Conservation (phyloP, 2,113 vertebrate species). For the Ranitomeya variabilis region DNA sequence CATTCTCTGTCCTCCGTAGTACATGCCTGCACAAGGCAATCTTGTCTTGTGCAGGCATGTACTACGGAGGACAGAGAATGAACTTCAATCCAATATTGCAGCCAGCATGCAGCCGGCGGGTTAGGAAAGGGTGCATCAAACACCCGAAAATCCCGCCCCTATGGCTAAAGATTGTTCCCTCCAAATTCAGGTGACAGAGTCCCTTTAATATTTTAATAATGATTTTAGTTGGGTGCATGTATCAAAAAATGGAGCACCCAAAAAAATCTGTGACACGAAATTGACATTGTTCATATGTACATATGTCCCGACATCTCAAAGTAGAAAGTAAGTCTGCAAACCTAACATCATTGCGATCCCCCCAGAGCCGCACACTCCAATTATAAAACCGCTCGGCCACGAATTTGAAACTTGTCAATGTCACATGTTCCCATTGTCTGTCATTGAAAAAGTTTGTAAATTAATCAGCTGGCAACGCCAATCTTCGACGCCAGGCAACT, state of each 20-base stretch:
- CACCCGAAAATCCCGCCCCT: too few species aligned
- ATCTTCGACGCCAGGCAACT: constrained; percentile 69
- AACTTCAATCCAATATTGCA: too few species aligned
- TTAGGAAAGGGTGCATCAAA: too few species aligned
- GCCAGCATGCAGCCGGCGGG: too few species aligned
- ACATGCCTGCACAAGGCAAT: too few species aligned
- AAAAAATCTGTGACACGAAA: neutral
- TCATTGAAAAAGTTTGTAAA: constrained; percentile 68
- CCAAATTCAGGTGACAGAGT: too few species aligned
- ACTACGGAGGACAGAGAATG: too few species aligned
- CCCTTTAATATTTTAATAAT: neutral
- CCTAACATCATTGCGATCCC: constrained; percentile 28
- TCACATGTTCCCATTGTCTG: constrained; percentile 61
- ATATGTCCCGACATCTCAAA: neutral
- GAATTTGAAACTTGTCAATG: constrained; percentile 68
- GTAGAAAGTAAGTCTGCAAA: constrained; percentile 53
- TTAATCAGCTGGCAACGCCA: constrained; percentile 67
- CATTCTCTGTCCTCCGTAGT: too few species aligned
- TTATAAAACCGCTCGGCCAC: constrained; percentile 63
- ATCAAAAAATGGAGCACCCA: neutral
- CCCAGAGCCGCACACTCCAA: constrained; percentile 63
- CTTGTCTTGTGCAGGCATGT: too few species aligned
- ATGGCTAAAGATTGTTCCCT: too few species aligned
- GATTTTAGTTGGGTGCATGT: neutral
- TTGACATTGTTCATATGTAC: neutral